Conservation (phyloP, 2,888 invertebrate genomes). For the Nysson spinosus region DNA sequence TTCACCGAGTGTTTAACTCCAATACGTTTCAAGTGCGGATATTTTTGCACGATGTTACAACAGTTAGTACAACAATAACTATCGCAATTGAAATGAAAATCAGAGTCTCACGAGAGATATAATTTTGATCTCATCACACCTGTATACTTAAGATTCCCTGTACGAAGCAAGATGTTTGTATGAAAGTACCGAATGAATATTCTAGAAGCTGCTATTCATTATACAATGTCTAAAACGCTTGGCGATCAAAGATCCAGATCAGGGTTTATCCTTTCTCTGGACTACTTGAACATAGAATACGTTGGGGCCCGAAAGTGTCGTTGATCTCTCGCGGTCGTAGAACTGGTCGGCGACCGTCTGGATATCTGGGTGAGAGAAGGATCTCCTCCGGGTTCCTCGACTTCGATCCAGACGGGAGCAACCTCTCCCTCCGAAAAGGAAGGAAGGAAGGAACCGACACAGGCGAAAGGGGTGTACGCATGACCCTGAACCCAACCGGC, state of each 20-base stretch:
- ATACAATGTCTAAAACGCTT: constrained; percentile 5
- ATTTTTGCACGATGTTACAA: too few relatives aligned
- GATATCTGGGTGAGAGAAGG: constrained; percentile 46
- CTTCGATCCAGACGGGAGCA: constrained; percentile 59
- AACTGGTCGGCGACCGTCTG: constrained; percentile 59
- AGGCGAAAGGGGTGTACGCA: constrained; percentile 66
- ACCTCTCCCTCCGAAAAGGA: constrained; percentile 45
- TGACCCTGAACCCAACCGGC: constrained; percentile 75
- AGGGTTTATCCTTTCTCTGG: constrained; percentile 34
- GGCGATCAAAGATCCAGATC: constrained; percentile 19
- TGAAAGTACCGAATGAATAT: background rate
- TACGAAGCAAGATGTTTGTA: too few relatives aligned
- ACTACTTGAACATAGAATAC: constrained; percentile 11
- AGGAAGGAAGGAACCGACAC: constrained; percentile 52
- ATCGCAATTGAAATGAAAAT: background rate
- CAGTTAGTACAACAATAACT: background rate
- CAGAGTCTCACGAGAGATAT: background rate
- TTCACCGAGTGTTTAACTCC: too few relatives aligned
- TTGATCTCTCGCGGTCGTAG: constrained; percentile 51
- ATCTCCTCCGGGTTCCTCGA: constrained; percentile 55
- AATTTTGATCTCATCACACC: background rate
- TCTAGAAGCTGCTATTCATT: constrained; percentile 23
- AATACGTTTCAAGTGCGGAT: too few relatives aligned
- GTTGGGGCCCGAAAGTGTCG: constrained; percentile 48
- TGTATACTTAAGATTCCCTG: constrained; percentile 26